Base-by-base conservation (phyloP, 2,797 vertebrate species). In the Leptatherina wallacei region DNA sequence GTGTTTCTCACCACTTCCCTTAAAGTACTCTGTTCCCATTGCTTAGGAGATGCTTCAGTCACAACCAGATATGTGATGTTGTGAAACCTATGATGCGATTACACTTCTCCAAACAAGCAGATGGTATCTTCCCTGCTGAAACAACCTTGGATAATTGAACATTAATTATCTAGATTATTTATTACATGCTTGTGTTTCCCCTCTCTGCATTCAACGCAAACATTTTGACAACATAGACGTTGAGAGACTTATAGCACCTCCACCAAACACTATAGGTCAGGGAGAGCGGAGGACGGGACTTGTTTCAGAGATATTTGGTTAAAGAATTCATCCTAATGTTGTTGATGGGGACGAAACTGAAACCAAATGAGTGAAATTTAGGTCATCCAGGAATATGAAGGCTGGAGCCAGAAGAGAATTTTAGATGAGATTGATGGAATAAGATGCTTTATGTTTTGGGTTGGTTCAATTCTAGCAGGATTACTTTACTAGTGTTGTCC, bases 71-170 rank as follows among this genome's bases (percentile, higher is more conserved):
- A 75, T 62, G 57, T 70, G 55, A 80, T 73, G 69, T 69, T 71
- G 80, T 84, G 33, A 74, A 49, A 59, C 69, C 65, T 64, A 20
- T 73, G 61, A 84, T 79, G 49, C 70, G 44, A 84, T 90, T 74
- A 75, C 42, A 3, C 61, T 3, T 77, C 63, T 66, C 47, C 42
- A 83, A 77, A 84, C 78, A 60, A 71, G 67, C 79, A 83, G 80
- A 84, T 78, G 72, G 49, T 36, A 4, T 83, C 78, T 55, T 81
- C 68, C 70, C 76, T 29, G 62, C 64, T 71, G 73, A 77, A 77
- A 65, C 36, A 65, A 42, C 51, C 81, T 81, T 77, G 35, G 73
- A 85, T 87, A 72, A 80, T 42, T 8, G 30, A 52, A 69, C 59
- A 58, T 71, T 78, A 44, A 77, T 80, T 73, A 55, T 85, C 51